Evolutionary conservation across 2,888 invertebrate species (phyloP), one percentile per base, ranked within the genome.

Genomic region (Pandemis corylana): DNA sequence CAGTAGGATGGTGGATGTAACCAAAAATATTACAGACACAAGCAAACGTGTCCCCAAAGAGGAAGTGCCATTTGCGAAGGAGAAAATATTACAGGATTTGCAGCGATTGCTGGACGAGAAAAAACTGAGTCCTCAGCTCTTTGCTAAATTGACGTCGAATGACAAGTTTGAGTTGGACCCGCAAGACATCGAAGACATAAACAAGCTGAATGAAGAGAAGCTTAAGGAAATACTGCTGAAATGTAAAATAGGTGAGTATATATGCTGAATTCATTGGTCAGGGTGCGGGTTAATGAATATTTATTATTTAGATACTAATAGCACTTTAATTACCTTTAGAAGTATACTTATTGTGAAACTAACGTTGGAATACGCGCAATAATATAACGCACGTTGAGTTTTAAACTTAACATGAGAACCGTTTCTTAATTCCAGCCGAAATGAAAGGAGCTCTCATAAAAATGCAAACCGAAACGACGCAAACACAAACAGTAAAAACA

Each of bases 141-240:
- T 91, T 72, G 84, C 89, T 6, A 95, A 95, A 78, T 81, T 95
- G 76, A 87, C 87, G 2, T 90, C 94, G 0, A 90, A 92, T 63
- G 87, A 90, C 68, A 92, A 89, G 76, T 94, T 95, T 75, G 89
- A 92, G 68, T 79, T 95, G 77, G 87, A 90, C n/a, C 86, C 90
- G 0, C 83, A 86, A n/a, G 95, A 95, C 77, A 93, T 95, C n/a
- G 89, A 90, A 0, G 88, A 93, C 73, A 89, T 95, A 56, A 95
- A 95, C 79, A 88, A 89, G 76, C 81, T 95, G 77, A 87, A 84
- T 4, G 87, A 90, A 53, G 86, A 88, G 62, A 84, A 84, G 64
- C 82, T 93, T 4, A 91, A 90, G 77, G 88, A 90, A 76, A 78
- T 90, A 20, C 80, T 93, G 46, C 76, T 93, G 10, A 92, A 85